Evolutionary conservation across 2,888 invertebrate species (phyloP), one percentile per base, ranked within the genome.

Genomic region (Pasiphila rectangulata): DNA sequence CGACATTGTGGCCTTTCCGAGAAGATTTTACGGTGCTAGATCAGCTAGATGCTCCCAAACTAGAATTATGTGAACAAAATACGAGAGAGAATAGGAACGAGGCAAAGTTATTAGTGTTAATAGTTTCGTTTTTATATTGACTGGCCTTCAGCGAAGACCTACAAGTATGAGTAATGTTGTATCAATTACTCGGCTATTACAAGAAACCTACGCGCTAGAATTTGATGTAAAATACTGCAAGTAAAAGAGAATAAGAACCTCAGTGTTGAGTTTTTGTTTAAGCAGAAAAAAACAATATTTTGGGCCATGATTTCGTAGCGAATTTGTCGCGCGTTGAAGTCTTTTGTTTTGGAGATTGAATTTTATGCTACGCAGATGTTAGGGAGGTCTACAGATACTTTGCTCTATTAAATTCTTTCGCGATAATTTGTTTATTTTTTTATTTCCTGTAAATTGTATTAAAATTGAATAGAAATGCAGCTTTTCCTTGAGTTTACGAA

Each of bases 61-160:
- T 75, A 71, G 75, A 73, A 70, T 65, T 63, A 68, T 61, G 60
- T n/a, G n/a, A n/a, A n/a, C n/a, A n/a, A n/a, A n/a, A n/a, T n/a
- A n/a, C n/a, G n/a, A n/a, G n/a, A n/a, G n/a, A n/a, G n/a, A 4
- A 12, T n/a, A 21, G 2, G 16, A 16, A 15, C 13, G 16, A 23
- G 17, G 27, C 3, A 7, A 27, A 17, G 6, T 3, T 19, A 9
- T 17, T 29, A 20, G 27, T 16, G 15, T 35, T 17, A 27, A 29
- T 36, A 15, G 23, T 17, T 38, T 29, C 23, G 15, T 29, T 24
- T 45, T 20, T 42, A 43, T 38, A 45, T 42, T 23, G 24, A 24
- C 21, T 40, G 39, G 23, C 46, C 51, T 54, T 51, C 46, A 32
- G 20, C 19, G 17, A 29, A 43, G 35, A 43, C 42, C 21, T 44